Percentiles rank a stretch among this genome's conserved stretches.
Evolutionary conservation across 1,140 invertebrate genomes (phyloP).

Genomic region (Hyles euphorbiae): DNA sequence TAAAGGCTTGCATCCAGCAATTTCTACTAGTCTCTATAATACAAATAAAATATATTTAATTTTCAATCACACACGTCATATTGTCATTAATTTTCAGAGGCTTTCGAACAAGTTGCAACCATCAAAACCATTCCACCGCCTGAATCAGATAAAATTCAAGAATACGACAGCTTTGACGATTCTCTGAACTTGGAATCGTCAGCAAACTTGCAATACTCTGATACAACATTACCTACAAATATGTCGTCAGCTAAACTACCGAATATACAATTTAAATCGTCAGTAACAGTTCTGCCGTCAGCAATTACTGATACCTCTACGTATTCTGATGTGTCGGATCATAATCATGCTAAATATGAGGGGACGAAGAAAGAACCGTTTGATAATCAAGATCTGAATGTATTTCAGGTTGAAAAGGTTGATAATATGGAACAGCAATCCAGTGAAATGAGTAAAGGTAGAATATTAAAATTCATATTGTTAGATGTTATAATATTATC

Average conservation of each 20-base stretch:
- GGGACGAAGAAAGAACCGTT: conserved; percentile 6
- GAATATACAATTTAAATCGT: conserved; percentile 33
- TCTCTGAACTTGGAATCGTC: too few relatives aligned
- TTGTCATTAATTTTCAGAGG: neutral
- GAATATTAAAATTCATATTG: too few relatives aligned
- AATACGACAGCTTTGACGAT: too few relatives aligned
- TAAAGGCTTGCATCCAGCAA: too few relatives aligned
- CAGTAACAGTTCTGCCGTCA: conserved; percentile 35
- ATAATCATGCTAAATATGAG: neutral
- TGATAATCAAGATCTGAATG: conserved; percentile 1
- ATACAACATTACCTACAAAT: neutral
- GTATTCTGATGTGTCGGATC: conserved; percentile 14
- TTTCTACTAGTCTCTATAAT: too few relatives aligned
- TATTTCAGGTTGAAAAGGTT: conserved; percentile 2
- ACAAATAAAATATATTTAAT: too few relatives aligned
- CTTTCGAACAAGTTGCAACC: conserved; percentile 7
- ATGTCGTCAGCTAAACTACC: neutral
- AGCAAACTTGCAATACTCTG: neutral
- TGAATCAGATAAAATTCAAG: too few relatives aligned
- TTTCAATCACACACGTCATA: too few relatives aligned
- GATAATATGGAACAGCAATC: conserved; percentile 1
- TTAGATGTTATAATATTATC: too few relatives aligned
- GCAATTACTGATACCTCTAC: conserved; percentile 28
- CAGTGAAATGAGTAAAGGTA: conserved; percentile 6
- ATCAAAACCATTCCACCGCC: too few relatives aligned